Percentiles rank a stretch among this genome's conserved stretches.
These are phyloP conservation scores for Amphimallon solstitiale DNA, from an alignment of 2,888 invertebrate genomes.

Conservation along the genomic window DNA sequence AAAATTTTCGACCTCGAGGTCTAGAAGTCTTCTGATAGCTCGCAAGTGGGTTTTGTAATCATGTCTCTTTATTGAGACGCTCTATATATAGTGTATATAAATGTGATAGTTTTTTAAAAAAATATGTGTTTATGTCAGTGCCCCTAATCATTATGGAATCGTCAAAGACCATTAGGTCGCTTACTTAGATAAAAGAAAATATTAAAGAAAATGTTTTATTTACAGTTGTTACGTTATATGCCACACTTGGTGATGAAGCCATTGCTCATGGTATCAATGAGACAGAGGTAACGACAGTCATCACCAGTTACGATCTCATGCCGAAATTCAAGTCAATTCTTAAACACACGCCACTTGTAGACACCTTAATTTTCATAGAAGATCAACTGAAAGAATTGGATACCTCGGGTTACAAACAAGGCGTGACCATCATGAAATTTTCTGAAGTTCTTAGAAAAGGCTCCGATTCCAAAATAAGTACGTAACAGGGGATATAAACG, in stretches of 20 bases:
- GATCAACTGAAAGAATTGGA: constrained; percentile 83
- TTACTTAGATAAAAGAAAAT: background rate
- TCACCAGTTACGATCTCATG: constrained; percentile 92
- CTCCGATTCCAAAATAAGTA: constrained; percentile 64
- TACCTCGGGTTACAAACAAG: constrained; percentile 74
- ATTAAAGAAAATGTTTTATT: background rate
- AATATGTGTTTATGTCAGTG: too few relatives aligned
- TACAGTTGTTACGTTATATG: constrained; percentile 93
- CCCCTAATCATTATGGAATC: too few relatives aligned
- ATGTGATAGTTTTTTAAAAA: too few relatives aligned
- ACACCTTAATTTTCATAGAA: constrained; percentile 87
- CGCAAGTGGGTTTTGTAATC: too few relatives aligned
- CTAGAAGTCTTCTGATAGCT: too few relatives aligned
- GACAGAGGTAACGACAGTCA: constrained; percentile 92
- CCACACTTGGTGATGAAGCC: constrained; percentile 96
- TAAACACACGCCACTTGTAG: constrained; percentile 76
- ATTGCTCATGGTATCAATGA: constrained; percentile 97
- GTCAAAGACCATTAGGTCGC: background rate
- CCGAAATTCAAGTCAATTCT: constrained; percentile 89
- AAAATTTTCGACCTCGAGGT: too few relatives aligned
- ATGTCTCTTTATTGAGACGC: too few relatives aligned
- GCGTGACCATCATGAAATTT: constrained; percentile 79
- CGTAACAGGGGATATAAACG: too few relatives aligned
- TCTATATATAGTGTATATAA: too few relatives aligned
- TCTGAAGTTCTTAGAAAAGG: constrained; percentile 72